A percentile compares a stretch with the other conserved stretches of the same genome.
Conservation (phyloP, 2,797 vertebrate genomes). For the Scolopax rusticola region DNA sequence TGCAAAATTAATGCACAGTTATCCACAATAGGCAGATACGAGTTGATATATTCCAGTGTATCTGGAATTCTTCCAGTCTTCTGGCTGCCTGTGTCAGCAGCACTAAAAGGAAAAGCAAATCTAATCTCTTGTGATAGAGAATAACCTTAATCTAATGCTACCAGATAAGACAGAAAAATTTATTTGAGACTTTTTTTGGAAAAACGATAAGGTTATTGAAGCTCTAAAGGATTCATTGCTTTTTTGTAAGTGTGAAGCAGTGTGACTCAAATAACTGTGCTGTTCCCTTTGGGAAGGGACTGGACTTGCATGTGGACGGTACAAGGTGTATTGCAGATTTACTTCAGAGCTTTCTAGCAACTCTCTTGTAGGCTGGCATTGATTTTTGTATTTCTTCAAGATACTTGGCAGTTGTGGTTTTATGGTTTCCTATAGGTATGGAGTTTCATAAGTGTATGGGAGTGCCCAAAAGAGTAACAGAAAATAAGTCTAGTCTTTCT, state of each 20-base stretch:
- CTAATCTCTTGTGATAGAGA: constrained; percentile 33
- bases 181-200: constrained; percentile 31
- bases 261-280: neutral
- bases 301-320: neutral
- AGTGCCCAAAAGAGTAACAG: neutral
- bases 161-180: neutral
- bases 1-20: constrained; percentile 60
- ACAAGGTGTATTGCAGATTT: neutral
- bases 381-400: neutral
- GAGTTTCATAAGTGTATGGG: neutral
- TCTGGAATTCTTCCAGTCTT: constrained; percentile 59
- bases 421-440: neutral
- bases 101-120: constrained; percentile 47
- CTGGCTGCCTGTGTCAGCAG: constrained; percentile 20
- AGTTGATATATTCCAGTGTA: constrained; percentile 48
- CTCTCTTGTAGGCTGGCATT: neutral
- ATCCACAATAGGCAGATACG: constrained; percentile 32
- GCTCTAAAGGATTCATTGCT: neutral
- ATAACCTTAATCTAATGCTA: constrained; percentile 43
- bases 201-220: neutral
- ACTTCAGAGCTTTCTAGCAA: neutral
- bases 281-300: neutral
- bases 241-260: neutral
- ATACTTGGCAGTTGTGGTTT: neutral
- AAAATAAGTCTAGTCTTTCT: neutral